Conservation (phyloP, 2,888 invertebrate genomes). For the Acanthosepion pharaonis region DNA sequence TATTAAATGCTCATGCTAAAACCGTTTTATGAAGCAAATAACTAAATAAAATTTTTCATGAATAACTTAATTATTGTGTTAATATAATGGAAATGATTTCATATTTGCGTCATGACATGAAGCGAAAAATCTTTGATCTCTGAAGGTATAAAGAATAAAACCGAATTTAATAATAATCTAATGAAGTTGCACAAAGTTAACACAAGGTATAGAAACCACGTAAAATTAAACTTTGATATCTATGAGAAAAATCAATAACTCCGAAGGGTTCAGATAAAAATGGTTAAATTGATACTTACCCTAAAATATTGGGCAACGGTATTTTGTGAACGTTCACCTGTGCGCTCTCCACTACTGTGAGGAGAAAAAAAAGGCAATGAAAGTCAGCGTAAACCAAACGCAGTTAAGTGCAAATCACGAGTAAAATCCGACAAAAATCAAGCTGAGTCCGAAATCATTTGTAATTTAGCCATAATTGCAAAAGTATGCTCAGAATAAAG, state of each 20-base stretch:
- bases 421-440: background rate
- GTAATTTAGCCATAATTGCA: background rate
- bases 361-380: background rate
- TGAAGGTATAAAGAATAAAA: too few species aligned
- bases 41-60: too few species aligned
- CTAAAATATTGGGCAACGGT: slow-evolving; percentile 37
- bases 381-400: background rate
- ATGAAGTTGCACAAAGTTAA: too few species aligned
- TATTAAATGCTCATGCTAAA: too few species aligned
- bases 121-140: too few species aligned
- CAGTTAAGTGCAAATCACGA: background rate
- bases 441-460: background rate
- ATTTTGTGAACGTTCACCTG: slow-evolving; percentile 17
- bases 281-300: background rate
- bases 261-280: background rate
- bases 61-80: too few species aligned
- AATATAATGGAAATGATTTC: too few species aligned
- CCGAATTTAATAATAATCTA: too few species aligned
- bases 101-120: too few species aligned
- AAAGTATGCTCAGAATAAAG: background rate
- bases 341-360: background rate
- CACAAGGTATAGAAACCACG: too few species aligned
- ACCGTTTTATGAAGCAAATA: too few species aligned
- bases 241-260: background rate
- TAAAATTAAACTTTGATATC: background rate